Percentiles rank a stretch among this genome's conserved stretches.
Conservation (phyloP, 2,797 vertebrate species). For the Ptychobarbus kaznakovi region DNA sequence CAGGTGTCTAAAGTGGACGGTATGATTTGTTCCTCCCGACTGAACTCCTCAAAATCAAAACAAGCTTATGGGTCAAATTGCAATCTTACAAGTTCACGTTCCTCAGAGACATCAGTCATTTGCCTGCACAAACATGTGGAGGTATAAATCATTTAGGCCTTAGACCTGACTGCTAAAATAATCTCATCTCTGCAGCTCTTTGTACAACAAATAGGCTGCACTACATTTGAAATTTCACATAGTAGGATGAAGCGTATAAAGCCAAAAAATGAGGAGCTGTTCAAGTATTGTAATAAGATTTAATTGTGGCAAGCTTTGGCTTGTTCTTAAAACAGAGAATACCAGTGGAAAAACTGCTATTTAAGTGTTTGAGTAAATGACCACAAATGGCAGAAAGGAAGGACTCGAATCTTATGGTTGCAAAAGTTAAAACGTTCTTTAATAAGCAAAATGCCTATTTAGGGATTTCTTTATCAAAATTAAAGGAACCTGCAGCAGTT, state of each 20-base stretch:
- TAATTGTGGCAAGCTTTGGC: background rate
- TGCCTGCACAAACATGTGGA: background rate
- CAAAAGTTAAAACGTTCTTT: background rate
- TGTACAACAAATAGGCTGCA: background rate
- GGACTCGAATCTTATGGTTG: background rate
- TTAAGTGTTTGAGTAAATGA: background rate
- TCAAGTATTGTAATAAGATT: background rate
- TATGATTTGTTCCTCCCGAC: constrained; percentile 44
- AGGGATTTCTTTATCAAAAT: background rate
- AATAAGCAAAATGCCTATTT: background rate
- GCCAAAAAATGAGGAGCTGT: background rate
- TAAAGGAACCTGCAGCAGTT: background rate
- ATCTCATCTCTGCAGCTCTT: background rate
- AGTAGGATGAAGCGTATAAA: background rate
- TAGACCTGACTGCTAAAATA: background rate
- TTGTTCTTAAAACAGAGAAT: background rate
- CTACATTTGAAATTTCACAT: background rate
- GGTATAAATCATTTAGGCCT: background rate
- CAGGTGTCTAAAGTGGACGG: constrained; percentile 68
- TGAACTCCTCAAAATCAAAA: constrained; percentile 4
- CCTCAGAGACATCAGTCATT: background rate
- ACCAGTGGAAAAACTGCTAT: background rate
- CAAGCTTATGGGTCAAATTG: constrained; percentile 8
- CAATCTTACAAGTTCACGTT: background rate
- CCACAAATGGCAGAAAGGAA: too few species aligned